phyloP scores from a whole-genome alignment of 2,113 vertebrate species.

The Clarias batrachus region DNA sequence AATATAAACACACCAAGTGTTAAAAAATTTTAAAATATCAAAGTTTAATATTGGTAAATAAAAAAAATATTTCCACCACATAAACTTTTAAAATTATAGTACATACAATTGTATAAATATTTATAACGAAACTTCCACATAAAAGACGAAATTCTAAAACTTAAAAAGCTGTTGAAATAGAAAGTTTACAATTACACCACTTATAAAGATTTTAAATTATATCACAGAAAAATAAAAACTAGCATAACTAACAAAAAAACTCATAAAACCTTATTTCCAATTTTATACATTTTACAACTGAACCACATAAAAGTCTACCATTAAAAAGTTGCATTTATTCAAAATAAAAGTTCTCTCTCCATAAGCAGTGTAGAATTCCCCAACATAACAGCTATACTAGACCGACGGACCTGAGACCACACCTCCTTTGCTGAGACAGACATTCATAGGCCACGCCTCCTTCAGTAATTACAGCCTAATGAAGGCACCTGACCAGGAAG shows the following conservation, averaged over 20 bases:
- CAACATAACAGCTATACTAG: neutral
- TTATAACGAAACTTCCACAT: neutral
- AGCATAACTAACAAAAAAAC: too few species aligned
- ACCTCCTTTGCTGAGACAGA: neutral
- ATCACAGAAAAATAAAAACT: neutral
- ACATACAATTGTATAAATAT: neutral
- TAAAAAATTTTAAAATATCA: neutral
- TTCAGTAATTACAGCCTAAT: constrained; percentile 11
- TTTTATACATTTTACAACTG: neutral
- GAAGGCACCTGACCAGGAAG: neutral
- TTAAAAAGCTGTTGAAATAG: neutral
- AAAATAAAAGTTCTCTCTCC: neutral
- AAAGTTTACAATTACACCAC: neutral
- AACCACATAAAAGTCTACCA: neutral
- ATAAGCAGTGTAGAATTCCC: neutral
- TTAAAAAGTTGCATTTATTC: too few species aligned
- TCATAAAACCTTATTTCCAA: too few species aligned
- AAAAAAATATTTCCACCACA: neutral
- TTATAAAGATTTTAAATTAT: neutral
- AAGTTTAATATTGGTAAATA: neutral
- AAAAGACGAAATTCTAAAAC: neutral
- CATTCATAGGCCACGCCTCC: neutral
- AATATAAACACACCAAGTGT: too few species aligned
- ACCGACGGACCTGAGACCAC: neutral
- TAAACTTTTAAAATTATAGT: neutral